Evolutionary conservation across 2,888 invertebrate species (phyloP), one percentile per base, ranked within the genome.

Genomic region (Calameuta filiformis): DNA sequence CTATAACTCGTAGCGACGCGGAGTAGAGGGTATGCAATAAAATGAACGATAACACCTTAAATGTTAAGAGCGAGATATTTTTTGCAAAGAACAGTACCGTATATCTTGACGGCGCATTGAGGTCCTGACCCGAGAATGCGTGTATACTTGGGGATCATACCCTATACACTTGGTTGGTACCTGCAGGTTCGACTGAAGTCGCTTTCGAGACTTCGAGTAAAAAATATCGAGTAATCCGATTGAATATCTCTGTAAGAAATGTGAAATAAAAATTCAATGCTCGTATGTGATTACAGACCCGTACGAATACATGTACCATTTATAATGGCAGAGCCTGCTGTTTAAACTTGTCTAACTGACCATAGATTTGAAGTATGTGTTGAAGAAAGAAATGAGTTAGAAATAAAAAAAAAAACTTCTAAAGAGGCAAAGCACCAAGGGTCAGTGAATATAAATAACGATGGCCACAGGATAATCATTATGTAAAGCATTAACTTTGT

Each of bases 121-220:
- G 71, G 31, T 71, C 71, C 12, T 31, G 71, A 71, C 71, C 71
- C 31, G 71, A 31, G 71, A 33, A 71, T 31, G 71, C 71, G 71
- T 71, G 71, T 71, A 33, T 33, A 71, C 71, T 71, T 33, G 71
- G 33, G 71, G 71, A 31, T 71, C 71, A 71, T 71, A 33, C 71
- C 31, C 31, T 33, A 33, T 33, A 33, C 71, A 33, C 71, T 71
- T 33, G 69, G 33, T 69, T 6, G 71, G 31, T 31, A 71, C 31
- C 71, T 11, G 15, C 11, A 31, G 33, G 31, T 71, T 71, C 12
- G 71, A 31, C 12, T 71, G 31, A 33, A 33, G 71, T 33, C 71
- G 31, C 71, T 30, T 31, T 71, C 31, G 30, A 33, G 71, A 31
- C 56, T 9, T 56, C 56, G 2, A 56, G 9, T 9, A 56, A 0